These are phyloP conservation scores for Parotocinclus haroldoi DNA, from an alignment of 2,797 vertebrate species.

Conservation along the genomic window DNA sequence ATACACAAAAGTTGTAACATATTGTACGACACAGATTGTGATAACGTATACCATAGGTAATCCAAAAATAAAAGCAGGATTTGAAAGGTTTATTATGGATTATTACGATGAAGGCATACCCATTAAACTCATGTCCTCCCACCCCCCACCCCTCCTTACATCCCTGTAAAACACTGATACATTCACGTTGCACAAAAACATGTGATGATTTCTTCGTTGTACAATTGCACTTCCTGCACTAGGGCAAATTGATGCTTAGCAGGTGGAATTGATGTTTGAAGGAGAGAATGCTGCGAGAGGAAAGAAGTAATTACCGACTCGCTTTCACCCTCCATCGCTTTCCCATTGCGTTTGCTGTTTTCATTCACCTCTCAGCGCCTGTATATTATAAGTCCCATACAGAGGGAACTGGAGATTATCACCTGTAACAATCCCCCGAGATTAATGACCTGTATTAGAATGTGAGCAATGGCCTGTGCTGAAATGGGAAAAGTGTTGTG, in stretches of 20 bases:
- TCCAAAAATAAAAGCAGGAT: no score
- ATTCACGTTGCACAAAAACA: conserved; percentile 10
- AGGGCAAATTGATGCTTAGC: conserved; percentile 32
- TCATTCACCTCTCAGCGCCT: conserved; percentile 40
- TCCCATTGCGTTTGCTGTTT: conserved; percentile 41
- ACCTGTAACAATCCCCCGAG: conserved; percentile 40
- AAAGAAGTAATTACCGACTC: conserved; percentile 51
- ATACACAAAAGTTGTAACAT: no score
- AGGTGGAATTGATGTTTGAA: conserved; percentile 43
- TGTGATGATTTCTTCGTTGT: background rate
- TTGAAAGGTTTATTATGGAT: no score
- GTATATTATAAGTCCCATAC: conserved; percentile 39
- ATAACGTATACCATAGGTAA: no score
- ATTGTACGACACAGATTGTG: no score
- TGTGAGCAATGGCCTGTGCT: conserved; percentile 24
- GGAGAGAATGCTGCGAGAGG: conserved; percentile 19
- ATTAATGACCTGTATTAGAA: conserved; percentile 42
- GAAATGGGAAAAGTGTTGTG: conserved; percentile 15
- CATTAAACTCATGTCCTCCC: no score
- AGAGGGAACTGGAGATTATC: conserved; percentile 35
- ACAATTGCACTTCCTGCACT: no score
- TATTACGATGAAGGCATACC: no score
- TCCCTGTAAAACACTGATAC: conserved; percentile 1
- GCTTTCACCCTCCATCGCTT: conserved; percentile 37
- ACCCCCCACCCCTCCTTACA: no score